A percentile compares a stretch with the other conserved stretches of the same genome.
Evolutionary conservation across 1,140 invertebrate genomes (phyloP).

Genomic region (Drosophila albomicans): DNA sequence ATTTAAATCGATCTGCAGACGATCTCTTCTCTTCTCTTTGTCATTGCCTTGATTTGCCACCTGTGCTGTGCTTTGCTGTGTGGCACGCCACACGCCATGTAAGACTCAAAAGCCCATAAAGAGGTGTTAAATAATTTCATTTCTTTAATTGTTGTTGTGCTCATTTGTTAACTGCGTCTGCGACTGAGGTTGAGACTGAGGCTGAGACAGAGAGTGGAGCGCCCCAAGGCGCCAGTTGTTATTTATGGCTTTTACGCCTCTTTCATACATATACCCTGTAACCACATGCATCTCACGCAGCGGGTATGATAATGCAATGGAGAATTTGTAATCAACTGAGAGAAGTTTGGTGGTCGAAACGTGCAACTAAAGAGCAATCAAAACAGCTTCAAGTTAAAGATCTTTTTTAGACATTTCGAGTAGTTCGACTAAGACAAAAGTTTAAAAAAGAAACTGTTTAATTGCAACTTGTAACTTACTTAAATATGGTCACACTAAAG

Average conservation of each 20-base stretch:
- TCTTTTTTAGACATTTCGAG: too few relatives aligned
- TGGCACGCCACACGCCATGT: conserved; percentile 31
- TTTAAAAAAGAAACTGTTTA: too few relatives aligned
- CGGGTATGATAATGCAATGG: not conserved
- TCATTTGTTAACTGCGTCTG: conserved; percentile 26
- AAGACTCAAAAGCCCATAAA: conserved; percentile 29
- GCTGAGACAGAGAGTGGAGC: not conserved
- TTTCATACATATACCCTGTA: conserved; percentile 38
- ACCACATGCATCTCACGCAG: not conserved
- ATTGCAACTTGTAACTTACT: too few relatives aligned
- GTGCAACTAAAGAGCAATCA: too few relatives aligned
- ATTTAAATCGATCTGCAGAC: not conserved
- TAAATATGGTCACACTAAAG: too few relatives aligned
- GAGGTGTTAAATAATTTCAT: conserved; percentile 70
- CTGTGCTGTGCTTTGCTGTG: not conserved
- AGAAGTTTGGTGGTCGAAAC: too few relatives aligned
- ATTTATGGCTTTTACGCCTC: conserved; percentile 49
- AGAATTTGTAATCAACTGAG: too few relatives aligned
- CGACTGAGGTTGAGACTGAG: too few relatives aligned
- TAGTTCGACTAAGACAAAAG: too few relatives aligned
- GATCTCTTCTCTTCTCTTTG: not conserved
- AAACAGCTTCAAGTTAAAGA: too few relatives aligned
- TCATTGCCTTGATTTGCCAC: not conserved
- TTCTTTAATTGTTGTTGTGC: conserved; percentile 26
- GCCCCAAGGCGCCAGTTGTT: conserved; percentile 33